Base-by-base conservation (phyloP, 2,113 vertebrate species). In the Halichoeres trimaculatus region DNA sequence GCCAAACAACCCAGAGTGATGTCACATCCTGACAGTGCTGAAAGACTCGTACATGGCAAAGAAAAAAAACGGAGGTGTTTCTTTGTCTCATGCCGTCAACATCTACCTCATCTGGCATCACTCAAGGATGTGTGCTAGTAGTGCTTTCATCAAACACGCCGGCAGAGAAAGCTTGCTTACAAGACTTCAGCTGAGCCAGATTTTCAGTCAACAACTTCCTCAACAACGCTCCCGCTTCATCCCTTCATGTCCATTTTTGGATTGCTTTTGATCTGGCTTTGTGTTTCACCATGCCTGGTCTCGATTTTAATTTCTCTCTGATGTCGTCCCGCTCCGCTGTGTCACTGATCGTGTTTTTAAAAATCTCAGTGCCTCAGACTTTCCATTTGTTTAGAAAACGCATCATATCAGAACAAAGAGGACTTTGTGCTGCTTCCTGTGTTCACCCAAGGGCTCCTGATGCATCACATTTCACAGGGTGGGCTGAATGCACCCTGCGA, bases 141-240 rank as follows among this genome's bases (percentile, higher is more conserved):
- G 47, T 38, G 57, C 43, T 68, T 57, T 41, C 43, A 24, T 69
- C 36, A 45, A 55, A 61, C 48, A 41, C 71, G 4, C 20, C 14
- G 0, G 62, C 59, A 26, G 16, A 41, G 12, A 54, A 10, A 0
- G 41, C 8, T 40, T 63, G 41, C 11, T 59, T 43, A 26, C 58
- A 8, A 78, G 63, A 58, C 64, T 19, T 23, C 64, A 12, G 41
- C 63, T 45, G 35, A 80, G 41, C 47, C 30, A 35, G n/a, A 51
- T 45, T 19, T 36, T 51, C 58, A 17, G 0, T 67, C 22, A n/a
- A 16, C 35, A 56, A 40, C 43, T 23, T 55, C 67, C 40, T 69
- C 5, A 24, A 2, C 0, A 0, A 5, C 24, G 3, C 8, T 65
- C 23, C 43, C 30, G 3, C 56, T 55, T 45, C 26, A 50, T 40